Evolutionary conservation across 2,113 vertebrate genomes (phyloP).

Genomic region (Cinclus mexicanus): DNA sequence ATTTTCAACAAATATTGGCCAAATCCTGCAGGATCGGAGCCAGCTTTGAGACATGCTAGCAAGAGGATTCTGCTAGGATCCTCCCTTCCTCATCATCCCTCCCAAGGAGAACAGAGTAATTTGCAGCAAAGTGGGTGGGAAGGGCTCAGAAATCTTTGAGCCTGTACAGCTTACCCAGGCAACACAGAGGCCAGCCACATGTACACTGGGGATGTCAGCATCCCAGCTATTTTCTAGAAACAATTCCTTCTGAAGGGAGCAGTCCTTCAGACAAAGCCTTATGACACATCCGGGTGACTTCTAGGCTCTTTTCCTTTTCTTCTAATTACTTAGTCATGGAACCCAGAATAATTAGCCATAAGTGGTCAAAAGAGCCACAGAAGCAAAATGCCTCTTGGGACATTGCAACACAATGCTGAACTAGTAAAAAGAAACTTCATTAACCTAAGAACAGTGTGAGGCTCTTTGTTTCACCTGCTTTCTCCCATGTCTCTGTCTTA

Average conservation of each 20-base stretch:
- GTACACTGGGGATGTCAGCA: neutral
- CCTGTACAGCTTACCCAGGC: neutral
- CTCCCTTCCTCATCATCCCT: conserved; percentile 52
- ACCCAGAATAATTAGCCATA: neutral
- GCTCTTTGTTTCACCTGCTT: conserved; percentile 22
- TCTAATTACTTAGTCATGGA: conserved; percentile 38
- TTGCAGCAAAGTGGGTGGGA: conserved; percentile 42
- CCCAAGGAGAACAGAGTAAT: conserved; percentile 50
- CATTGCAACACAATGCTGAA: conserved; percentile 28
- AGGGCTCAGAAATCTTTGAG: conserved; percentile 10
- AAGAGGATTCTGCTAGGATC: conserved; percentile 13
- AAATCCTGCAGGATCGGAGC: conserved; percentile 17
- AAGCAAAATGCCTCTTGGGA: conserved; percentile 49
- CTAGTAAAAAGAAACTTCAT: conserved; percentile 8
- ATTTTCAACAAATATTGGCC: conserved; percentile 1
- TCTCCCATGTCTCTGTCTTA: neutral
- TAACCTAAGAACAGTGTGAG: neutral
- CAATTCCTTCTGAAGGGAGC: conserved; percentile 36
- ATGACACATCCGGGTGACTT: conserved; percentile 43
- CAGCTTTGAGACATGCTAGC: conserved; percentile 2
- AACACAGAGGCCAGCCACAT: neutral
- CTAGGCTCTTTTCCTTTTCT: conserved; percentile 42
- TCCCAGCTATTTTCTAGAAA: conserved; percentile 54
- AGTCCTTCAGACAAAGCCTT: conserved; percentile 36
- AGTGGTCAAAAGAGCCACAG: conserved; percentile 36